Evolutionary conservation across 2,888 invertebrate species (phyloP), one percentile per base, ranked within the genome.

Genomic region (Drosophila paramelanica): DNA sequence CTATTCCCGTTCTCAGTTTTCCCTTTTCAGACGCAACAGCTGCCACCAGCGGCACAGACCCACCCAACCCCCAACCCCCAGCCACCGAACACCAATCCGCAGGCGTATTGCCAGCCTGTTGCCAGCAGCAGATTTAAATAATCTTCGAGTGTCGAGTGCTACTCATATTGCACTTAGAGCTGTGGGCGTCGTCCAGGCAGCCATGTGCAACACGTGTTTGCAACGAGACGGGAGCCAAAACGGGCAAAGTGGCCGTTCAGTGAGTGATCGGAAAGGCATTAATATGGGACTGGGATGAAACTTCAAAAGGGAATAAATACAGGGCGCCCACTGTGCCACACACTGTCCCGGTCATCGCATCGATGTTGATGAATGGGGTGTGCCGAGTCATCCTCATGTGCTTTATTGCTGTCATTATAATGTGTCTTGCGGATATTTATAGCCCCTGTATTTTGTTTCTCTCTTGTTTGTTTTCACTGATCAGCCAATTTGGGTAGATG

Each of bases 151-250:
- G 79, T 73, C 71, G 78, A 73, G 86, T 77, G 78, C 84, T 79
- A 70, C 85, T 89, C 81, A 79, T 87, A 84, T 89, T 88, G 90
- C 86, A 90, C 90, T 87, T 89, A 85, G 66, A 42, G 53, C 66
- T 65, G 59, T 61, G 55, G 75, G 49, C 55, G 39, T 46, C 57
- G 58, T 59, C 59, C 67, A 61, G 45, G 49, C 67, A 70, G 77
- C 88, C 87, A 89, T 90, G 79, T 88, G 90, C 88, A 89, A 90
- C 88, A 88, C 81, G 89, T 90, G 89, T 90, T 88, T 75, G 89
- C 79, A 72, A 73, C 77, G 65, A 60, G 65, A 67, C 59, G 51
- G 59, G 31, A 65, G 62, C 59, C 73, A 70, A 62, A 50, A 56
- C 62, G 49, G 55, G 57, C 55, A 69, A 75, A 82, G 73, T 68